phyloP scores from a whole-genome alignment of 2,113 vertebrate genomes.

The Bos indicus region DNA sequence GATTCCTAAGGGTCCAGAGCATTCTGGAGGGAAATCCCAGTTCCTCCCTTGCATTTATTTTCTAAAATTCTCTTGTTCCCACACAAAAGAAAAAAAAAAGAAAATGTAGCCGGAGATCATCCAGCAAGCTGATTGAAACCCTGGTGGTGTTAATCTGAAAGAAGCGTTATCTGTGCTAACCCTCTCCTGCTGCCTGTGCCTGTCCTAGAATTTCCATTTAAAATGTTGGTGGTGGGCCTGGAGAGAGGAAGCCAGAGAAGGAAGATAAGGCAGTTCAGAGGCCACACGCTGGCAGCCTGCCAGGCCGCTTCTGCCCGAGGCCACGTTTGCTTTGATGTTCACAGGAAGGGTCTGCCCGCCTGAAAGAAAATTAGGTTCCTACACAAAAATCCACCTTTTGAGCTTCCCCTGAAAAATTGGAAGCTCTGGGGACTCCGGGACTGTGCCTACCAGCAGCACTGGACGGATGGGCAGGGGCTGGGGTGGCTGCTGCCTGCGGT shows the following conservation, averaged over 20 bases:
- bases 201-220: neutral
- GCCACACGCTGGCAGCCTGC: fast-evolving
- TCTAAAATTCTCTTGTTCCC: neutral
- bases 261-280: neutral
- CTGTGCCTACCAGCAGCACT: neutral
- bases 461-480: neutral
- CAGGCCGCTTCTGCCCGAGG: neutral
- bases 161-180: neutral
- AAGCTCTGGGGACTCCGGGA: neutral
- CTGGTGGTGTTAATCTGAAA: neutral
- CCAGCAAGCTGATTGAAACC: neutral
- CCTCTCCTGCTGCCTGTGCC: fast-evolving
- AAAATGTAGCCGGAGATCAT: neutral
- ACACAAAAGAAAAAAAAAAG: neutral
- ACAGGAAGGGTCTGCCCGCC: neutral
- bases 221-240: neutral
- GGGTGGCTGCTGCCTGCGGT: neutral
- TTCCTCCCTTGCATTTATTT: neutral
- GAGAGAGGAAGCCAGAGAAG: neutral
- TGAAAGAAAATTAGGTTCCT: neutral
- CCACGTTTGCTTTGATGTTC: neutral
- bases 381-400: neutral
- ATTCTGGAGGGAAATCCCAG: neutral
- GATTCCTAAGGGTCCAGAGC: neutral
- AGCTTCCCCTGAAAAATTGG: neutral